Evolutionary conservation across 2,888 invertebrate species (phyloP).

Genomic region (Dynastes hyllus): DNA sequence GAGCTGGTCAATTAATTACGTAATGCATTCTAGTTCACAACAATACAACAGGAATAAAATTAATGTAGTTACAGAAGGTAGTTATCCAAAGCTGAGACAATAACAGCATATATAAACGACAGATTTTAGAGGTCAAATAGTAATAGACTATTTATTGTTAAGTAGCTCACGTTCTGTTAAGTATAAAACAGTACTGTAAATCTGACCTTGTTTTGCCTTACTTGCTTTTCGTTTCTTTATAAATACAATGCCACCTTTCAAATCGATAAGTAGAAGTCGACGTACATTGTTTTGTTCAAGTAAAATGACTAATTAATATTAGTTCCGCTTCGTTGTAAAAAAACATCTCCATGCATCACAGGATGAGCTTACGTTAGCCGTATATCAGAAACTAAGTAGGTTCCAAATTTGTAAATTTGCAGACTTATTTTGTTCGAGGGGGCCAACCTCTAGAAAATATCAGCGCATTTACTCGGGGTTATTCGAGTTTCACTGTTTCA

Average conservation of each 20-base stretch:
- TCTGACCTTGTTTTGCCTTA: slow-evolving; percentile 18
- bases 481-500: too few relatives aligned
- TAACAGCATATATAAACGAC: slow-evolving; percentile 13
- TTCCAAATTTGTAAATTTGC: not conserved
- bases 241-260: slow-evolving; percentile 3
- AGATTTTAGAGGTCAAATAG: slow-evolving; percentile 14
- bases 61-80: not conserved
- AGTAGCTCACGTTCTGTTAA: slow-evolving; percentile 10
- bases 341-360: not conserved
- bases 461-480: too few relatives aligned
- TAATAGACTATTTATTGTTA: slow-evolving; percentile 13
- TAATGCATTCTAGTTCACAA: too few relatives aligned
- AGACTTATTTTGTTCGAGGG: too few relatives aligned
- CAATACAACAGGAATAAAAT: too few relatives aligned
- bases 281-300: not conserved
- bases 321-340: not conserved
- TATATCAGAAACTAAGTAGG: not conserved
- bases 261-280: not conserved
- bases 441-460: not conserved
- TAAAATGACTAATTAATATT: not conserved
- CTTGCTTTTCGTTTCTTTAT: slow-evolving; percentile 3
- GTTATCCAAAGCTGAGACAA: not conserved
- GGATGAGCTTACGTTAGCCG: not conserved
- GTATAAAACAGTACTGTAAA: not conserved
- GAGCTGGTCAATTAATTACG: too few relatives aligned